Evolutionary conservation across 2,113 vertebrate species (phyloP).

Genomic region (Oncorhynchus keta): DNA sequence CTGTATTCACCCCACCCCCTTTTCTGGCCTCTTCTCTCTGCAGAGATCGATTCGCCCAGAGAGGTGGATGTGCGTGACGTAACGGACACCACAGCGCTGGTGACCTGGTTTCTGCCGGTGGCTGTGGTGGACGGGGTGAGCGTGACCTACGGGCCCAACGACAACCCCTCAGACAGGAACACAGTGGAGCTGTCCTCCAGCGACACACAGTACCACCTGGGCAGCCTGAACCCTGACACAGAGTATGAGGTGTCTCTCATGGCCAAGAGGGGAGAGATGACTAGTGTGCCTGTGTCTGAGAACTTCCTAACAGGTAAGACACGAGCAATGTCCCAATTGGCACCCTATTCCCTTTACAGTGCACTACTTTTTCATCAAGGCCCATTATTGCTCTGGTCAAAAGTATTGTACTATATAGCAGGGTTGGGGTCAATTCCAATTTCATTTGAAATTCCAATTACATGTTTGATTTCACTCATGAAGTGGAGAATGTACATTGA

Average conservation of each 20-base stretch:
- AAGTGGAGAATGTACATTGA: too few species aligned
- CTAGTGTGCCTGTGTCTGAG: conserved; percentile 80
- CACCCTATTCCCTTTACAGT: too few species aligned
- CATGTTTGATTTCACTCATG: too few species aligned
- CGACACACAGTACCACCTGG: conserved; percentile 89
- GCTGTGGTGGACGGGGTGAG: conserved; percentile 85
- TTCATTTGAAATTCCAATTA: too few species aligned
- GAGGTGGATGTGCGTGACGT: conserved; percentile 90
- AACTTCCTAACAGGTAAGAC: conserved; percentile 87
- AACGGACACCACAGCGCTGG: conserved; percentile 87
- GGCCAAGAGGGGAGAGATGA: conserved; percentile 79
- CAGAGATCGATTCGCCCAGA: conserved; percentile 90
- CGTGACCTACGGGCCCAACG: conserved; percentile 82
- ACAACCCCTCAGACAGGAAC: conserved; percentile 74
- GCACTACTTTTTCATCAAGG: too few species aligned
- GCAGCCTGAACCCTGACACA: conserved; percentile 83
- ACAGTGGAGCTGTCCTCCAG: conserved; percentile 81
- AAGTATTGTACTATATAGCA: not conserved
- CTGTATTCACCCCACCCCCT: not conserved
- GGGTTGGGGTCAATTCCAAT: not conserved
- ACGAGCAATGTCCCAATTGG: too few species aligned
- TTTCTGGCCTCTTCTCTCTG: not conserved
- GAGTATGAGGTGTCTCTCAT: conserved; percentile 86
- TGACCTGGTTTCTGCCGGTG: conserved; percentile 92
- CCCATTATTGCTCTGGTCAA: too few species aligned